Evolutionary conservation across 2,113 vertebrate species (phyloP), one percentile per base, ranked within the genome.

Genomic region (Miniopterus natalensis): DNA sequence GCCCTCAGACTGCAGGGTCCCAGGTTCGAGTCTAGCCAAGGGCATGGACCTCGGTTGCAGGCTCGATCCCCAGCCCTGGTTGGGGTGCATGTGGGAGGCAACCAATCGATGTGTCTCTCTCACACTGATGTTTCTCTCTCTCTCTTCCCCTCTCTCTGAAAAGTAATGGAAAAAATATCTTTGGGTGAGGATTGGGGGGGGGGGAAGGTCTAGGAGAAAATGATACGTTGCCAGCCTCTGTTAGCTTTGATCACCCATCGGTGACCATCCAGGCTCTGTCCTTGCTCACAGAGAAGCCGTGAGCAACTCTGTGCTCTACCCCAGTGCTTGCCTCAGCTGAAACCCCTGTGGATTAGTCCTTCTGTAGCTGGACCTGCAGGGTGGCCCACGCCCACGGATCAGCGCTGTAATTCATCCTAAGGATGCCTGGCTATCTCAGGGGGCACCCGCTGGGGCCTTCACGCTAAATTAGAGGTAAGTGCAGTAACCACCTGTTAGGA

Each of bases 391-490:
- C 70, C 53, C 5, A 6, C 1, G 21, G 61, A 53, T 29, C 9
- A 17, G 63, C 0, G 8, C 84, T 45, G 6, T 59, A 27, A 71
- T 88, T 92, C 80, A 63, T 4, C 65, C 55, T 51, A 47, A 66
- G 29, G 31, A 13, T 2, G 3, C 13, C 36, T 21, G 9, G 68
- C 40, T 81, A 49, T 36, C 61, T 51, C 40, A 0, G 17, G 68
- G 83, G 55, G 47, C 51, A 77, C 29, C 29, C 2, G 23, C 84
- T 14, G 1, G 70, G 71, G 78, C 47, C 92, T 66, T 96, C 90
- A 88, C 0, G 15, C 84, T 47, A 66, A 90, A 92, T 97, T 96
- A 85, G 63, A 93, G 80, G 78, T 68, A 70, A 92, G 84, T 63
- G 25, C 49, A 36, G 87, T 84, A 75, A 93, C 92, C 55, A 81